Evolutionary conservation across 2,113 vertebrate species (phyloP).

Genomic region (Bubalus kerabau): DNA sequence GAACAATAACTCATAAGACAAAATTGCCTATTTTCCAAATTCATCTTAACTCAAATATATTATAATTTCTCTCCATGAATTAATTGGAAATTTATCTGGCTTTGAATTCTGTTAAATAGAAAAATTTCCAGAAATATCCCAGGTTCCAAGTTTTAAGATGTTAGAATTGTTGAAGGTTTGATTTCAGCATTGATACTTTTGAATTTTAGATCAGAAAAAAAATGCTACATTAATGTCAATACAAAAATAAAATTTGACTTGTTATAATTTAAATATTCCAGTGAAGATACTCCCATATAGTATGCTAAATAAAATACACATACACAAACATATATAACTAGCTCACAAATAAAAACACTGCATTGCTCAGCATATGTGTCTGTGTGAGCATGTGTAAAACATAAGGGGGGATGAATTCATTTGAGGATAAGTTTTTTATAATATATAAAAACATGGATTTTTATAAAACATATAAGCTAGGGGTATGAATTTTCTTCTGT

Average conservation of each 20-base stretch:
- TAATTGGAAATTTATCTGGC: not conserved
- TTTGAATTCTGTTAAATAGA: not conserved
- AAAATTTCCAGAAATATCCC: not conserved
- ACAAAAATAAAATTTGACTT: not conserved
- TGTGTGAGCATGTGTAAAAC: not conserved
- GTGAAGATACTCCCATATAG: rapidly evolving
- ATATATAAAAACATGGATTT: not conserved
- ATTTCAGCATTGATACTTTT: not conserved
- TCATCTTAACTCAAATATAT: not conserved
- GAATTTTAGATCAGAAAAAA: not conserved
- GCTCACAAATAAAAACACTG: not conserved
- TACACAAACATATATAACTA: not conserved
- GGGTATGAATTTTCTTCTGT: not conserved
- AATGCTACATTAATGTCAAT: not conserved
- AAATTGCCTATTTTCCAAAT: not conserved
- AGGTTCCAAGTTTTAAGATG: not conserved
- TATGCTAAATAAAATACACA: not conserved
- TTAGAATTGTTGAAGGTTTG: not conserved
- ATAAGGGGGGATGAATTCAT: not conserved
- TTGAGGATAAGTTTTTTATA: not conserved
- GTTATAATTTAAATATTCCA: not conserved
- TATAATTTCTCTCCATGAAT: not conserved
- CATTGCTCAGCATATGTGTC: too few relatives aligned
- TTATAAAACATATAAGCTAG: not conserved
- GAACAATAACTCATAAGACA: not conserved